phyloP scores from a whole-genome alignment of 2,113 vertebrate species.

The Ranitomeya variabilis region DNA sequence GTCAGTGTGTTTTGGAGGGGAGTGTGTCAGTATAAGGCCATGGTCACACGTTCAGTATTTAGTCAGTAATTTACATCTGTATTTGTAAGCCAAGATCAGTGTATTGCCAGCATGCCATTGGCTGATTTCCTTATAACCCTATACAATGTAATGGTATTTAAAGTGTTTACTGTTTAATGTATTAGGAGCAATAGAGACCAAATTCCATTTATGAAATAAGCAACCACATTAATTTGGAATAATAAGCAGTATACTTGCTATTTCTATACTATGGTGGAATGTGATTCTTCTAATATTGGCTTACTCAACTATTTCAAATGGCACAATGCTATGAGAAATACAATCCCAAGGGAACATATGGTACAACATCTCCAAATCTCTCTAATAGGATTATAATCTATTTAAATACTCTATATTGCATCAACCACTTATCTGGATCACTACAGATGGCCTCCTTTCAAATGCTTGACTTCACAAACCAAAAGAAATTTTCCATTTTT shows the following conservation, averaged over 20 bases:
- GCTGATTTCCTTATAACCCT: too few relatives aligned
- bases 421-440: constrained; percentile 61
- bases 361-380: constrained; percentile 52
- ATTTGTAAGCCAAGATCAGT: too few relatives aligned
- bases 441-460: constrained; percentile 52
- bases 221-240: not conserved
- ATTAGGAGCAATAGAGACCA: too few relatives aligned
- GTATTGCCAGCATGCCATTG: too few relatives aligned
- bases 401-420: constrained; percentile 37
- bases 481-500: constrained; percentile 3
- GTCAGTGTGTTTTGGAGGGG: too few relatives aligned
- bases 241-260: not conserved
- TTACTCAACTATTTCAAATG: constrained; percentile 22
- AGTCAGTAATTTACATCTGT: too few relatives aligned
- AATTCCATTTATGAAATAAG: not conserved
- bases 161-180: too few relatives aligned
- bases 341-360: constrained; percentile 24
- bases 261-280: not conserved
- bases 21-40: too few relatives aligned
- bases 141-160: too few relatives aligned
- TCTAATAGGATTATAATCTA: constrained; percentile 61
- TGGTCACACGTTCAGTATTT: too few relatives aligned
- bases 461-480: constrained; percentile 32
- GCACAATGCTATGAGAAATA: constrained; percentile 50
- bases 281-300: constrained; percentile 8